A percentile compares a stretch with the other conserved stretches of the same genome.
These are phyloP conservation scores for Dermochelys coriacea DNA, from an alignment of 2,797 vertebrate genomes.

Conservation along the genomic window DNA sequence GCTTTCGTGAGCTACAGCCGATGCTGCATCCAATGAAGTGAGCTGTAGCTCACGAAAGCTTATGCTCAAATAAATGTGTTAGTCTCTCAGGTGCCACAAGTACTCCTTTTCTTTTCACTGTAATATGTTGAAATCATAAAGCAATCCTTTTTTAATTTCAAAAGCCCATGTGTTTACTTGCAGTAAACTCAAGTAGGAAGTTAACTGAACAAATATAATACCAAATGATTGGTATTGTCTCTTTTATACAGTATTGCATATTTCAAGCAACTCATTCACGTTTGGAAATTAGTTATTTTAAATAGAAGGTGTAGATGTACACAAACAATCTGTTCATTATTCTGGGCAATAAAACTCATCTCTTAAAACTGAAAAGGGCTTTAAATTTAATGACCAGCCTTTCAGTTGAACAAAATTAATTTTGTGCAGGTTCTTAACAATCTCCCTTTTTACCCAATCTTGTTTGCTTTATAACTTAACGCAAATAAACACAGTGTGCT, in stretches of 20 bases:
- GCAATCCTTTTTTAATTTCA: not conserved
- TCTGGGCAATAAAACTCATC: not conserved
- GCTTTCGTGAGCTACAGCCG: too few relatives aligned
- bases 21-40: too few relatives aligned
- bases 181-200: not conserved
- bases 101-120: too few relatives aligned
- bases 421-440: not conserved
- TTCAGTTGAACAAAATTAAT: accelerated
- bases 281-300: not conserved
- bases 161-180: not conserved
- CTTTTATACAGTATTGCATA: not conserved
- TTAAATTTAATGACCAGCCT: accelerated
- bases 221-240: not conserved
- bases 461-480: not conserved
- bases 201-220: not conserved
- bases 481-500: not conserved
- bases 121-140: not conserved
- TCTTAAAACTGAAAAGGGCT: not conserved
- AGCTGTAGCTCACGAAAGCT: too few relatives aligned
- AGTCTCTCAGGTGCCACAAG: too few relatives aligned
- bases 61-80: too few relatives aligned
- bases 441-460: too few relatives aligned
- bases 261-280: not conserved
- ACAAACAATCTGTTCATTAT: not conserved
- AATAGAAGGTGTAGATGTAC: not conserved